A percentile compares a stretch with the other conserved stretches of the same genome.
Conservation (phyloP, 2,888 invertebrate genomes). For the Hirudinaria manillensis region DNA sequence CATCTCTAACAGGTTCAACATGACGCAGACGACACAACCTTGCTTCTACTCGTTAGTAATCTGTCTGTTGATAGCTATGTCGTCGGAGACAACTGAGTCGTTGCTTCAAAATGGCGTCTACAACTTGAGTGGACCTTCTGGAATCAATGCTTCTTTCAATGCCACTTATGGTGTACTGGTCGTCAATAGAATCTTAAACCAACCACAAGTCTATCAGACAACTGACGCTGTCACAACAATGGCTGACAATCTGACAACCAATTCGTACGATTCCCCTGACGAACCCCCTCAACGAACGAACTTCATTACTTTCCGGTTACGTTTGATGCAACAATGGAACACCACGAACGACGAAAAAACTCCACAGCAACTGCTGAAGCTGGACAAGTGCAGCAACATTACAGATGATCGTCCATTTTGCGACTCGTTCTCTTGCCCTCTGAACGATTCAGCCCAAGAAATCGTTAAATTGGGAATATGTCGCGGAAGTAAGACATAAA, state of each 20-base stretch:
- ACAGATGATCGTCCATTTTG: no score
- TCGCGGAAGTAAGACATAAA: no score
- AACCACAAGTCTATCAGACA: background rate
- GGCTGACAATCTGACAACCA: background rate
- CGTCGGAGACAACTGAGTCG: background rate
- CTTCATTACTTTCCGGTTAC: background rate
- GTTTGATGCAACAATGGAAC: background rate
- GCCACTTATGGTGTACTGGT: background rate
- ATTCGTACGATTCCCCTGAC: background rate
- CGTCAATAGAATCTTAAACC: constrained; percentile 9
- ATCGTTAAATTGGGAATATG: no score
- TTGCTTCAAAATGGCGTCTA: background rate
- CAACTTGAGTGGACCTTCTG: background rate
- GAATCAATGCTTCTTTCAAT: background rate
- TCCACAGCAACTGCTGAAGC: no score
- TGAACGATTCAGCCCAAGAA: no score
- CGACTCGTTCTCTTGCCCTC: no score
- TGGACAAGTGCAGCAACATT: no score
- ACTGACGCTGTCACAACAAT: background rate
- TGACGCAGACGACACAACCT: background rate
- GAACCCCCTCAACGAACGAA: background rate
- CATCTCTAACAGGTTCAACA: background rate
- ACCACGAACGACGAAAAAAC: background rate
- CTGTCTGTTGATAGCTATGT: background rate
- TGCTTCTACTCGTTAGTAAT: background rate